These are phyloP conservation scores for Chionodraco myersi DNA, from an alignment of 2,113 vertebrate species.

Conservation along the genomic window DNA sequence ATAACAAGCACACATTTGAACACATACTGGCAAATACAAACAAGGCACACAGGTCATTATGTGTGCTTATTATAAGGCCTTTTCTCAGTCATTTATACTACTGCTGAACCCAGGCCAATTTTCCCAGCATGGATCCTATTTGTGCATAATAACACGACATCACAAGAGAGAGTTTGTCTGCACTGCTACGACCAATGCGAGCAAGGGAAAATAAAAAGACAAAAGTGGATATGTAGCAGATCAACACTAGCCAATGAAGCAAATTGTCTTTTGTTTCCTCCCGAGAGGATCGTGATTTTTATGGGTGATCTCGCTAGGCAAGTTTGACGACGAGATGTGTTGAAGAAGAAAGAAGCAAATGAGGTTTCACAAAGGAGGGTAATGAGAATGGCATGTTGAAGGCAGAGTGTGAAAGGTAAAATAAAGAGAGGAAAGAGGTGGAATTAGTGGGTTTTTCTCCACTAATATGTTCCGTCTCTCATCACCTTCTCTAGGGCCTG, in stretches of 20 bases:
- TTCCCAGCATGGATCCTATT: conserved; percentile 71
- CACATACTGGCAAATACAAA: conserved; percentile 56
- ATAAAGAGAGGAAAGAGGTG: conserved; percentile 42
- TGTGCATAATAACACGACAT: conserved; percentile 67
- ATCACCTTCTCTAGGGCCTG: conserved; percentile 38
- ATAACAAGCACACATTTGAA: conserved; percentile 56
- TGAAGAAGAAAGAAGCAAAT: conserved; percentile 20
- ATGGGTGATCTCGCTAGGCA: conserved; percentile 1
- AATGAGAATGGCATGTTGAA: conserved; percentile 38
- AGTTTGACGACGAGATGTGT: not conserved
- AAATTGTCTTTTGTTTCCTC: conserved; percentile 33
- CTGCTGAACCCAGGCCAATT: conserved; percentile 71
- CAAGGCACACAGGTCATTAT: conserved; percentile 66
- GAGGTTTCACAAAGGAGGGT: conserved; percentile 13
- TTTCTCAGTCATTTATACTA: conserved; percentile 74
- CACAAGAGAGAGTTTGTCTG: conserved; percentile 33
- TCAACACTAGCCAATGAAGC: conserved; percentile 39
- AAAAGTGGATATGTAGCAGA: conserved; percentile 51
- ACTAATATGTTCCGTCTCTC: conserved; percentile 24
- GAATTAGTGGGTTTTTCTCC: conserved; percentile 50
- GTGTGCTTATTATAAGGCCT: conserved; percentile 67
- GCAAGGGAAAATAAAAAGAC: conserved; percentile 24
- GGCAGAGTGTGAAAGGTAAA: conserved; percentile 44
- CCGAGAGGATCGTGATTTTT: conserved; percentile 22
- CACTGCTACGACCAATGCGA: conserved; percentile 21